Base-by-base conservation (phyloP, 2,797 vertebrate genomes). In the Aselliscus stoliczkanus region DNA sequence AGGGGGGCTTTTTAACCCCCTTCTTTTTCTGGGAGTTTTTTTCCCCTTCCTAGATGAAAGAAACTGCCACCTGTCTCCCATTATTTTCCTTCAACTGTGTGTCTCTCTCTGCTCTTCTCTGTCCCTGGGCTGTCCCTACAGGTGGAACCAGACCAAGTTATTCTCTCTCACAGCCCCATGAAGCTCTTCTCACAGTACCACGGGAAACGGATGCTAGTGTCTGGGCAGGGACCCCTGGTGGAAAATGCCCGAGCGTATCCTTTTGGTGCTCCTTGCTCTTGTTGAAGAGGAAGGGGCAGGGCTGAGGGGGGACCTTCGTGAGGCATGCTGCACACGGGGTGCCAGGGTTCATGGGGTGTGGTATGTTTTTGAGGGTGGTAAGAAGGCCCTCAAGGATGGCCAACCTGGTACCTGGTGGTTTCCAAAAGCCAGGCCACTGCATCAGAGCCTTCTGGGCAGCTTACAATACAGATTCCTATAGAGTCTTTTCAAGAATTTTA, bases 81-180 rank as follows among this genome's bases (percentile, higher is more conserved):
- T 85, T 60, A n/a, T 17, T 52, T 50, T n/a, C 34, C 20, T 25
- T 88, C n/a, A 64, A 1, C 2, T 0, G 1, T 13, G 1, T 37
- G 15, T 67, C 21, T n/a, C n/a, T 44, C 47, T 47, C 42, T 89
- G 47, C 39, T 73, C 7, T 56, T 31, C 23, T 79, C 42, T 50
- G 6, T 69, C 31, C 52, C 73, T 52, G 27, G 92, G 39, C 76
- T 65, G 13, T 82, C 47, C 42, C 90, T 47, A 4, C 98, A 99
- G 99, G 99, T 99, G 95, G 99, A 99, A 88, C 99, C 99, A 4
- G 99, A 99, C 96, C 99, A 99, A 97, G 99, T 99, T 94, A 98
- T 99, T 98, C 98, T 99, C 81, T 99, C 99, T 31, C 99, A 99
- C 98, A 99, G 99, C 98, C 99, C 99, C 56, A 97, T 99, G 98